Conservation (phyloP, 2,113 vertebrate genomes). For the Actenoides lindsayi region DNA sequence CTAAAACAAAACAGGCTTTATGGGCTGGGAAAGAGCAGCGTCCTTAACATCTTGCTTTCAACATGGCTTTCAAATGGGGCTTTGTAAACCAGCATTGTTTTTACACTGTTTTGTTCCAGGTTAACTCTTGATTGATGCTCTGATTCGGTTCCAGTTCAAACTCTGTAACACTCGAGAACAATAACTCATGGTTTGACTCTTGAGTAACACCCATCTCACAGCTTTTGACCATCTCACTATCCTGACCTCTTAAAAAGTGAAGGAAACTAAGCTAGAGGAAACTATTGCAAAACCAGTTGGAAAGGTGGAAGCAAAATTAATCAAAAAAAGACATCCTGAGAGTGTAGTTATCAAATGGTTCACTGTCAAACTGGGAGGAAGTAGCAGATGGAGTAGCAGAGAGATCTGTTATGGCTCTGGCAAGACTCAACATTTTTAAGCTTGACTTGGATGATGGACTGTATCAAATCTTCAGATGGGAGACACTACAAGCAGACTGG, state of each 20-base stretch:
- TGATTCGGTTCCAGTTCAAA: not conserved
- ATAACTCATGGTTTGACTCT: not conserved
- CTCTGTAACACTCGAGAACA: not conserved
- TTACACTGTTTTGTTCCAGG: slow-evolving; percentile 5
- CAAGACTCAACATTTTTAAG: slow-evolving; percentile 7
- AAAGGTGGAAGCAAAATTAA: not conserved
- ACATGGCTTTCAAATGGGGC: not conserved
- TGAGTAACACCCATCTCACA: not conserved
- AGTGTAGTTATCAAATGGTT: not conserved
- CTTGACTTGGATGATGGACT: slow-evolving; percentile 10
- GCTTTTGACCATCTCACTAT: not conserved
- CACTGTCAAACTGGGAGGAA: slow-evolving; percentile 16
- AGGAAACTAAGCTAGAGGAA: not conserved
- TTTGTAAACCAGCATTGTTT: slow-evolving; percentile 6
- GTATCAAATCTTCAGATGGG: not conserved
- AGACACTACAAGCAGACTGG: not conserved
- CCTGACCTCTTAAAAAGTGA: not conserved
- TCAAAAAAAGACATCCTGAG: not conserved
- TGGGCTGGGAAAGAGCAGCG: slow-evolving; percentile 16
- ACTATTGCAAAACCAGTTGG: not conserved
- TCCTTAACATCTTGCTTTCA: slow-evolving; percentile 16
- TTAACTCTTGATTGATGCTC: not conserved
- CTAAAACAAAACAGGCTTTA: not conserved
- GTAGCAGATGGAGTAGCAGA: slow-evolving; percentile 40
- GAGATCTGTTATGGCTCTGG: not conserved